phyloP scores from a whole-genome alignment of 1,140 invertebrate genomes.

The Polypedilum vanderplanki region DNA sequence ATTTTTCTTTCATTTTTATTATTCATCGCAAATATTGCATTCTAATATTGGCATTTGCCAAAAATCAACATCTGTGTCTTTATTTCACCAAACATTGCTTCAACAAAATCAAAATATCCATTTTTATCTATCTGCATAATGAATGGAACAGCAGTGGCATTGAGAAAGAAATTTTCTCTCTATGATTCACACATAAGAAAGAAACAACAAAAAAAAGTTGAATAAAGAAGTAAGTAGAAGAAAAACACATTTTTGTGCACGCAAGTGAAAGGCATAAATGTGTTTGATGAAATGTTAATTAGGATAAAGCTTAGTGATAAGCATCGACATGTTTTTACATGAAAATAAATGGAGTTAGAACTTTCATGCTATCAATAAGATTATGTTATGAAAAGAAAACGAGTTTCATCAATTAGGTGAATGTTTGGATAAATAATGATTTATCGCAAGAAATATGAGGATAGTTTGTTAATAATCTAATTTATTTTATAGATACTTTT shows the following conservation, averaged over 20 bases:
- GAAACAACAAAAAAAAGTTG: neutral
- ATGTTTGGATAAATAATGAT: no score
- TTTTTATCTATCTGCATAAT: constrained; percentile 19
- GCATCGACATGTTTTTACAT: neutral
- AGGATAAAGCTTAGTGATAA: neutral
- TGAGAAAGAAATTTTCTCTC: neutral
- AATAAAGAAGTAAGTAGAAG: neutral
- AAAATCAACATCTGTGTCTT: constrained; percentile 18
- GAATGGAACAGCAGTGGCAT: neutral
- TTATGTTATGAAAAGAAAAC: no score
- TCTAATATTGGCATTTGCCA: neutral
- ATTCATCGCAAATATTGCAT: constrained; percentile 12
- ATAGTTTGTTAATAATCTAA: no score
- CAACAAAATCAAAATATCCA: neutral
- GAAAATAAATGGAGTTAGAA: neutral
- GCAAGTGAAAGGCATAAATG: neutral
- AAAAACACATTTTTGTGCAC: neutral
- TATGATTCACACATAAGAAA: neutral
- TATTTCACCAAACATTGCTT: neutral
- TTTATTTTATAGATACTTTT: no score
- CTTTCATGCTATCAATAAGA: neutral
- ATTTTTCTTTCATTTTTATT: neutral
- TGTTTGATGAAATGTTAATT: constrained; percentile 14
- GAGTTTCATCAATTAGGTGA: no score
- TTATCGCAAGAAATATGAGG: no score